These are phyloP conservation scores for Phthorimaea operculella DNA, from an alignment of 1,140 invertebrate species.

Conservation along the genomic window DNA sequence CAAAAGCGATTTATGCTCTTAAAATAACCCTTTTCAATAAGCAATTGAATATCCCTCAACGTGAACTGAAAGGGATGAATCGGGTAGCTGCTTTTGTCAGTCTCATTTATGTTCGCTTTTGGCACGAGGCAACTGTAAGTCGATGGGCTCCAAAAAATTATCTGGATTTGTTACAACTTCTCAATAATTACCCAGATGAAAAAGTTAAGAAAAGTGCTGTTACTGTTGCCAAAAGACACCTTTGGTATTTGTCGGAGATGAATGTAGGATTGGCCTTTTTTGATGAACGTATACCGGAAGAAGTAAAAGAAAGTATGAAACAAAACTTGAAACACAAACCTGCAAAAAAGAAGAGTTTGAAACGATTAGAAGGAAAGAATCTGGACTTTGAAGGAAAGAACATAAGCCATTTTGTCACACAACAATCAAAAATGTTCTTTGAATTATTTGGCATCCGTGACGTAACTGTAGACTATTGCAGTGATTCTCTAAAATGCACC, in stretches of 20 bases:
- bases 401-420: too few relatives aligned
- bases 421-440: too few relatives aligned
- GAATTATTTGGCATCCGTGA: too few relatives aligned
- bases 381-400: too few relatives aligned
- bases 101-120: constrained; percentile 6
- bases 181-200: constrained; percentile 3
- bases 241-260: constrained; percentile 7
- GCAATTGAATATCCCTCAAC: constrained; percentile 4
- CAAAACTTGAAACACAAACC: too few relatives aligned
- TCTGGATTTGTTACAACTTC: constrained; percentile 5
- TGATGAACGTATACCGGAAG: constrained; percentile 2
- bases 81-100: constrained; percentile 1
- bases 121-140: too few relatives aligned
- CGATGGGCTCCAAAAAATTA: constrained; percentile 8
- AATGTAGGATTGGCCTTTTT: constrained; percentile 8
- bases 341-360: too few relatives aligned
- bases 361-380: too few relatives aligned
- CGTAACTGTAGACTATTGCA: too few relatives aligned
- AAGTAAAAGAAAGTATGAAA: constrained; percentile 3
- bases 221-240: constrained; percentile 3
- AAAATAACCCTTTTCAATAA: constrained; percentile 4
- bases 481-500: too few relatives aligned
- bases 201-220: constrained; percentile 10
- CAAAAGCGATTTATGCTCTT: constrained; percentile 7
- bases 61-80: constrained; percentile 3